Evolutionary conservation across 2,888 invertebrate species (phyloP), one percentile per base, ranked within the genome.

Genomic region (Cylloceria caligata): DNA sequence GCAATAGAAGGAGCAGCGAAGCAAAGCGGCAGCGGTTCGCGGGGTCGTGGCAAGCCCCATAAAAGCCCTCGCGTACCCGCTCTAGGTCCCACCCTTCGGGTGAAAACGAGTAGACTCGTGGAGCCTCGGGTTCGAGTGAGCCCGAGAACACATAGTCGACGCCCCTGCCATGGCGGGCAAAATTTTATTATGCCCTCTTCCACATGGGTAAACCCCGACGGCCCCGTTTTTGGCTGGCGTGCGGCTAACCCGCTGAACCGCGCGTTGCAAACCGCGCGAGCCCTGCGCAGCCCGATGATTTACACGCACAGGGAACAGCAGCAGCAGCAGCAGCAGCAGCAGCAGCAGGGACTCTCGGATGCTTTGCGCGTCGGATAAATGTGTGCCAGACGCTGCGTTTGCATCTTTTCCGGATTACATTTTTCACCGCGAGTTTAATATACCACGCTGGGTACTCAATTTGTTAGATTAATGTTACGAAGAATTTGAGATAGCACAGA

Each of bases 151-250:
- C 89, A 83, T 79, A 88, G 91, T 92, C 87, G 90, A 91, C 92
- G 92, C 92, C 92, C 90, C 89, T 91, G 83, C 88, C 87, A 92
- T 91, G 92, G 92, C 90, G 91, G 91, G 88, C 88, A 80, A 91
- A 91, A 90, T 92, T 92, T 91, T 91, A 92, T 92, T 92, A 91
- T 92, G 89, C 89, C 89, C 86, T 74, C 89, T 92, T 92, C 91
- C 91, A 86, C 88, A 81, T 87, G 89, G 86, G 87, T 91, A 89
- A 91, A 87, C 87, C n/a, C 86, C 87, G 87, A 85, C 86, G 86
- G 86, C 68, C n/a, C 79, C 47, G 65, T 72, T 81, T 74, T 78
- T 69, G 76, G 79, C 69, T 62, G 64, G 47, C 74, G 78, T 55
- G 39, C 73, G 71, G 55, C 69, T 65, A 83, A 73, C 27, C 65